Conservation (phyloP, 2,888 invertebrate species). For the Pandemis corylana region DNA sequence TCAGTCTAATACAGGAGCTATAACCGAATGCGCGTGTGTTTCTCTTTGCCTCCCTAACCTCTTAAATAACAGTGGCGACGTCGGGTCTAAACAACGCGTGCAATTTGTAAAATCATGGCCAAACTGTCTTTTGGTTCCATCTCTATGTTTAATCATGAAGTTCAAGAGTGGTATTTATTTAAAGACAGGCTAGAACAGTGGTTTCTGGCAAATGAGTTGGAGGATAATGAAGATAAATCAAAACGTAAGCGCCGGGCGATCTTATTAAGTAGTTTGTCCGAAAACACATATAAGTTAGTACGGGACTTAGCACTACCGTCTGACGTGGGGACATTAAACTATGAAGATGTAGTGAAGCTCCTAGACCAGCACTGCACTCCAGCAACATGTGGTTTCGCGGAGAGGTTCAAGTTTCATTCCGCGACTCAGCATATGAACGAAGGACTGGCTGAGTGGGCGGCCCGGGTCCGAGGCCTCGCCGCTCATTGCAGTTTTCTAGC, state of each 20-base stretch:
- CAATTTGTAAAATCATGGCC: not conserved
- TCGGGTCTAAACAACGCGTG: not conserved
- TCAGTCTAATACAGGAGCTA: no score
- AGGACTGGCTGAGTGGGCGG: not conserved
- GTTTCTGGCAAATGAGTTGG: conserved; percentile 4
- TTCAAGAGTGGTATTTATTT: conserved; percentile 11
- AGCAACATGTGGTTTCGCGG: not conserved
- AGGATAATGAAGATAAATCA: not conserved
- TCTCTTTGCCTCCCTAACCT: not conserved
- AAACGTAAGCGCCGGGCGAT: conserved; percentile 1
- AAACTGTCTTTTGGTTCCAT: conserved; percentile 3
- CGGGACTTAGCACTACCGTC: conserved; percentile 14
- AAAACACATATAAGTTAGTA: conserved; percentile 9
- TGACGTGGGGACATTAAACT: not conserved
- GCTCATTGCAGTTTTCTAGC: no score
- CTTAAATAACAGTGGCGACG: conserved; percentile 7
- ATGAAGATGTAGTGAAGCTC: not conserved
- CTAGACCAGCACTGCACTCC: not conserved
- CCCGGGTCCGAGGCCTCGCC: no score
- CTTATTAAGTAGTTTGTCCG: conserved; percentile 15
- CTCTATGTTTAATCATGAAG: conserved; percentile 6
- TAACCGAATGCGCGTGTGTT: no score
- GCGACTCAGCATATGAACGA: not conserved
- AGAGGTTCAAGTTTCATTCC: not conserved
- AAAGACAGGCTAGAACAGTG: conserved; percentile 15